Conservation (phyloP, 2,888 invertebrate species). For the Drosophila nr. perissopoda region DNA sequence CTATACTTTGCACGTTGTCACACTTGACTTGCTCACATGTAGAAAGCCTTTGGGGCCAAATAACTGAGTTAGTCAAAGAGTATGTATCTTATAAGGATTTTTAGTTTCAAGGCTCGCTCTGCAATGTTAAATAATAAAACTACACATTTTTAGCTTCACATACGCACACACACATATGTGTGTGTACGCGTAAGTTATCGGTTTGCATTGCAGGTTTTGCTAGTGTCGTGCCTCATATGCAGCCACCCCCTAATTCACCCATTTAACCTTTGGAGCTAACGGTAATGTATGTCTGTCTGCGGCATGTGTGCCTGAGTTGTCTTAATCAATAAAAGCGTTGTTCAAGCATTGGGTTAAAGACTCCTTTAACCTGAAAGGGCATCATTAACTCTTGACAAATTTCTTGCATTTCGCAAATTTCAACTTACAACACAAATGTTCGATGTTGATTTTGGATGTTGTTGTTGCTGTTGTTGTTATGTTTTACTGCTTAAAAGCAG, state of each 20-base stretch:
- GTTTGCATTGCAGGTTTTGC: constrained; percentile 26
- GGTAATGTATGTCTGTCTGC: constrained; percentile 51
- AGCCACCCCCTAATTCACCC: constrained; percentile 8
- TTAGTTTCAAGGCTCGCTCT: constrained; percentile 25
- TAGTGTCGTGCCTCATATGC: constrained; percentile 2
- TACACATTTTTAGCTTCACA: constrained; percentile 42
- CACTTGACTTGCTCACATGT: constrained; percentile 50
- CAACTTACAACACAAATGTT: constrained; percentile 48
- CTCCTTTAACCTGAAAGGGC: constrained; percentile 41
- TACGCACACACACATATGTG: constrained; percentile 14
- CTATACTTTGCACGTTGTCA: constrained; percentile 56
- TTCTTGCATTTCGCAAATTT: background rate
- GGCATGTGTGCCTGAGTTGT: constrained; percentile 33
- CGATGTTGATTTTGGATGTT: background rate
- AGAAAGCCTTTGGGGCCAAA: constrained; percentile 1
- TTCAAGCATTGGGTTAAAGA: constrained; percentile 48
- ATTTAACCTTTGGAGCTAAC: constrained; percentile 19
- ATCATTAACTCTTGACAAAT: constrained; percentile 12
- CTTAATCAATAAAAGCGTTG: constrained; percentile 65
- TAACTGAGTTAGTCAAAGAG: constrained; percentile 13
- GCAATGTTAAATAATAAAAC: constrained; percentile 24
- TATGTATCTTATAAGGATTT: constrained; percentile 24
- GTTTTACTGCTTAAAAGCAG: constrained; percentile 16
- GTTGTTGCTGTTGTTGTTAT: constrained; percentile 1
- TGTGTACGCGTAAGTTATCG: background rate